These are phyloP conservation scores for Scaptomyza caliginosa DNA, from an alignment of 2,888 invertebrate genomes.

Conservation along the genomic window DNA sequence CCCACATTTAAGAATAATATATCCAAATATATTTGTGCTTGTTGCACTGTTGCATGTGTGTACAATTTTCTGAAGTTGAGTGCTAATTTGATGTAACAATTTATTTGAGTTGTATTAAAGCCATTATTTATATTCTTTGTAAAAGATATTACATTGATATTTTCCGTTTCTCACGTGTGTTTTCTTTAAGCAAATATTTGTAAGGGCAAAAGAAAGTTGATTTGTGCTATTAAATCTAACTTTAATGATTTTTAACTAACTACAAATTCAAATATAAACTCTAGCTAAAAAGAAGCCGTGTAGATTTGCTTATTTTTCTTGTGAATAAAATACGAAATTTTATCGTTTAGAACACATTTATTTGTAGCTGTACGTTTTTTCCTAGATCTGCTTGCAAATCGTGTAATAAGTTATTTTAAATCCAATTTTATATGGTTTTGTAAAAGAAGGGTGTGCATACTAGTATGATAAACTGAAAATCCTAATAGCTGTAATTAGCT, in stretches of 20 bases:
- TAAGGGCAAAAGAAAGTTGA: neutral
- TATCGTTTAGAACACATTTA: too few species aligned
- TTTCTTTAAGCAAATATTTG: neutral
- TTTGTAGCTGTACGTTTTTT: too few species aligned
- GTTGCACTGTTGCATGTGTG: neutral
- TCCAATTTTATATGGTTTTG: neutral
- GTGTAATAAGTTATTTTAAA: neutral
- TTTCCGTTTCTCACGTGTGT: neutral
- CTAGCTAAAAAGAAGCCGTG: too few species aligned
- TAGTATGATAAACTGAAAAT: neutral
- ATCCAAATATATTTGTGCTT: neutral
- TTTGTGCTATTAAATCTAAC: neutral
- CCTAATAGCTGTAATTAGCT: slow-evolving; percentile 55
- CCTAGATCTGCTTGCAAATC: neutral
- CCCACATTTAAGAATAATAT: neutral
- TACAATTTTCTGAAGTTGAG: neutral
- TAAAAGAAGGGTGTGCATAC: neutral
- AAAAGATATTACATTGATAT: neutral
- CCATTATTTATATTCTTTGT: neutral
- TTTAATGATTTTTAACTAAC: neutral
- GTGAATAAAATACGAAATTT: too few species aligned
- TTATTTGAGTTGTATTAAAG: neutral
- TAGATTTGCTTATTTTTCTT: too few species aligned
- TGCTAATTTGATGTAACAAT: neutral
- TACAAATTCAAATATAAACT: too few species aligned